Conservation (phyloP, 2,797 vertebrate species). For the Crocodylus rhombifer region DNA sequence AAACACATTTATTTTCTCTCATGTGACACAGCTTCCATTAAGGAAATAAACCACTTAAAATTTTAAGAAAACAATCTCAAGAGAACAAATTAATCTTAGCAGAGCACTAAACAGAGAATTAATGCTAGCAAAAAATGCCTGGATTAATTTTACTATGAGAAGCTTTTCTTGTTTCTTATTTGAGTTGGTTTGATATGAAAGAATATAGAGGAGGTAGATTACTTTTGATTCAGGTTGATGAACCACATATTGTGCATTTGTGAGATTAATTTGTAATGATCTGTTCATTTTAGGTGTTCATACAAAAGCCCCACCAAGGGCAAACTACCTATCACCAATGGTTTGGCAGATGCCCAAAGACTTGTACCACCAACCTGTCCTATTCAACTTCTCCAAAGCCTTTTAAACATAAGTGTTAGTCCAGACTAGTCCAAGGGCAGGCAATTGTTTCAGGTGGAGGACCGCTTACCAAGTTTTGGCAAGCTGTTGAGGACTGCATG, state of each 20-base stretch:
- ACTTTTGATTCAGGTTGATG: not conserved
- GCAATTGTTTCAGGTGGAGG: too few relatives aligned
- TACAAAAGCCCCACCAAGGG: not conserved
- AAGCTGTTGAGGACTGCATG: too few relatives aligned
- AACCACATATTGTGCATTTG: not conserved
- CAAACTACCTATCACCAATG: not conserved
- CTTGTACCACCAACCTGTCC: slow-evolving; percentile 7
- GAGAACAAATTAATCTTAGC: not conserved
- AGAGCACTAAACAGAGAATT: not conserved
- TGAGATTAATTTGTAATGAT: not conserved
- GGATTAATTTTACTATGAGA: not conserved
- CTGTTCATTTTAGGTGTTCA: slow-evolving; percentile 27
- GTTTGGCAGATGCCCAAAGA: slow-evolving; percentile 17
- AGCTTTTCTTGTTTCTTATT: not conserved
- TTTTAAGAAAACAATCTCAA: not conserved
- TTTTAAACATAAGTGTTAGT: not conserved
- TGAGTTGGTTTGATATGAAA: not conserved
- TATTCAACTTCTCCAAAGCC: not conserved
- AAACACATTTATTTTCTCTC: too few relatives aligned
- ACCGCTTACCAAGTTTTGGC: too few relatives aligned
- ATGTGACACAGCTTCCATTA: too few relatives aligned
- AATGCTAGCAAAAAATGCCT: not conserved
- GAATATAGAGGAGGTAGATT: not conserved
- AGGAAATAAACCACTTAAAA: not conserved
- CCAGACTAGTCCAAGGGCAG: too few relatives aligned